phyloP scores from a whole-genome alignment of 2,888 invertebrate genomes.

The Caenorhabditis sinica region DNA sequence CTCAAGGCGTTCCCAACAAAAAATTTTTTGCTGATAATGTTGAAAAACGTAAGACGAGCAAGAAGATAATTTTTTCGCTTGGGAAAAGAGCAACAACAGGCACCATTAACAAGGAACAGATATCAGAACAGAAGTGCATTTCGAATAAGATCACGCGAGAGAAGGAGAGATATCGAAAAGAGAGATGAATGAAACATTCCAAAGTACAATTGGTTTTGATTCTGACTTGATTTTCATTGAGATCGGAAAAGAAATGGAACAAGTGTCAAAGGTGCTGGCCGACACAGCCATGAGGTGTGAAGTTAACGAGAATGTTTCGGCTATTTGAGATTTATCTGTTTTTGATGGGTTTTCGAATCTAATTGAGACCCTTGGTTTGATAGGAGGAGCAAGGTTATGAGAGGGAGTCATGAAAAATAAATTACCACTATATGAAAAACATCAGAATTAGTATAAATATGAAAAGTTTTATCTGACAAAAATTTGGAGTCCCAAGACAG shows the following conservation, averaged over 20 bases:
- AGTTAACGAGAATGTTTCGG: slow-evolving; percentile 54
- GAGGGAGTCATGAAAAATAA: no score
- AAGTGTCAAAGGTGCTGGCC: slow-evolving; percentile 34
- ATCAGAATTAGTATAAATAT: no score
- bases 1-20: not conserved
- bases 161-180: not conserved
- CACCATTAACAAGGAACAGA: slow-evolving; percentile 3
- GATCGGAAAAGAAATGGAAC: slow-evolving; percentile 15
- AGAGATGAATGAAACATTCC: slow-evolving; percentile 35
- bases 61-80: slow-evolving; percentile 2
- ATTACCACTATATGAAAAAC: not conserved
- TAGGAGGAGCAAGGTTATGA: slow-evolving; percentile 11
- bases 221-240: not conserved
- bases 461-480: no score
- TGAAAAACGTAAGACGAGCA: not conserved
- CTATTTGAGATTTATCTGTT: slow-evolving; percentile 57
- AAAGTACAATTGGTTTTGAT: slow-evolving; percentile 34
- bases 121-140: slow-evolving; percentile 12
- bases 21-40: slow-evolving; percentile 5
- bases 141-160: slow-evolving; percentile 4
- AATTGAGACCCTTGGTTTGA: not conserved
- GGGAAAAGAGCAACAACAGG: not conserved
- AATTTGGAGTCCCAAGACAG: not conserved
- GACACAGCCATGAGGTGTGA: slow-evolving; percentile 42
- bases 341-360: slow-evolving; percentile 29